A percentile compares a stretch with the other conserved stretches of the same genome.
These are phyloP conservation scores for Crypturellus tataupa DNA, from an alignment of 2,797 vertebrate genomes.

Conservation along the genomic window DNA sequence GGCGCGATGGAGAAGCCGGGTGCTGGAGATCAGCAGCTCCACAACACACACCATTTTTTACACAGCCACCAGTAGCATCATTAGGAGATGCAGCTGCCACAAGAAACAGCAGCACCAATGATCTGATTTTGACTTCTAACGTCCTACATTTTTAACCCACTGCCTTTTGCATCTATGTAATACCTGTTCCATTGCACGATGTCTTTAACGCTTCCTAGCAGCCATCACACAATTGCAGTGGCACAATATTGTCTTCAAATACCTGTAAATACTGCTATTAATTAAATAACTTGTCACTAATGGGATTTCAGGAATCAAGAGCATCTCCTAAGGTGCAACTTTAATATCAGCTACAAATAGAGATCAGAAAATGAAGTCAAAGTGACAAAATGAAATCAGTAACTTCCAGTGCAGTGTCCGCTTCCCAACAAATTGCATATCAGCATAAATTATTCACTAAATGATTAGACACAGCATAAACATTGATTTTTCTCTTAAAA, in stretches of 20 bases:
- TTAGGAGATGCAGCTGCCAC: not conserved
- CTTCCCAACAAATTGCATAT: not conserved
- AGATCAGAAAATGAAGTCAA: slow-evolving; percentile 16
- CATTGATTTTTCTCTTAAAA: not conserved
- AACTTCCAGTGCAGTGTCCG: not conserved
- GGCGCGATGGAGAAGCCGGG: not conserved
- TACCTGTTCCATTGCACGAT: rapidly evolving
- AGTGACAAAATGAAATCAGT: not conserved
- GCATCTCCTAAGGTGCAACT: slow-evolving; percentile 6
- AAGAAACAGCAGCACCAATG: not conserved
- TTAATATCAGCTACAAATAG: not conserved
- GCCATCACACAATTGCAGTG: not conserved
- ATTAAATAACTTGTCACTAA: not conserved
- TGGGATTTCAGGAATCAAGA: slow-evolving; percentile 17
- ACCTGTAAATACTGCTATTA: not conserved
- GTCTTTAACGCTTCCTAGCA: not conserved
- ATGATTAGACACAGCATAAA: not conserved
- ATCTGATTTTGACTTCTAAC: not conserved
- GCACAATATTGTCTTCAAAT: not conserved
- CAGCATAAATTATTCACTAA: not conserved
- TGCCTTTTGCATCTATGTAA: not conserved
- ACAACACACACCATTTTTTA: not conserved
- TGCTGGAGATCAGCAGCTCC: not conserved
- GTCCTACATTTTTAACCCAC: not conserved
- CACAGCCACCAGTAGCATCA: not conserved